phyloP scores from a whole-genome alignment of 53 echinoderm and acorn worm species.

The Holothuria leucospilota region DNA sequence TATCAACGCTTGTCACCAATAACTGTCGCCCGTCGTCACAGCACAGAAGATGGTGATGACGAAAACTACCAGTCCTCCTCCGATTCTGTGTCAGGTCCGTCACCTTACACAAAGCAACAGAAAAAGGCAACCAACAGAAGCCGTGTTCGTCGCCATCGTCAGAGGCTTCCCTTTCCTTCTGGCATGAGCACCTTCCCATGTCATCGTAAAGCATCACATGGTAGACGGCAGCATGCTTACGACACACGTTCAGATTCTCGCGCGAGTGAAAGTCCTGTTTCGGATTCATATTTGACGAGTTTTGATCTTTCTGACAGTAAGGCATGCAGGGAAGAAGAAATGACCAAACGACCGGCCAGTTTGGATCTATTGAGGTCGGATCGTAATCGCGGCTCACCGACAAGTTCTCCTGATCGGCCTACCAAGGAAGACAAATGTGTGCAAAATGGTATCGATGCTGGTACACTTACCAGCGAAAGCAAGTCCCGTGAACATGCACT shows the following conservation, averaged over 20 bases:
- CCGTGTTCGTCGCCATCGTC: conserved; percentile 28
- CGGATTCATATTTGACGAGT: conserved; percentile 43
- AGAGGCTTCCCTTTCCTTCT: conserved; percentile 36
- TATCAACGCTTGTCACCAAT: conserved; percentile 34
- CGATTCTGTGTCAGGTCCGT: conserved; percentile 30
- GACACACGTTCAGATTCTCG: conserved; percentile 42
- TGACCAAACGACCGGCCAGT: conserved; percentile 43
- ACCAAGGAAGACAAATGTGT: conserved; percentile 24
- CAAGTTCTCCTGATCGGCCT: conserved; percentile 59
- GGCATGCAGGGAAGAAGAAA: conserved; percentile 29
- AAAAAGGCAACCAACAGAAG: conserved; percentile 31
- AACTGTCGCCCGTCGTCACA: not conserved
- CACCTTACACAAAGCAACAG: conserved; percentile 26
- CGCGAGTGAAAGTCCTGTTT: conserved; percentile 51
- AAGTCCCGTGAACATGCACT: not conserved
- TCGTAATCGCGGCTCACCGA: conserved; percentile 52
- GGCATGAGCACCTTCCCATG: conserved; percentile 30
- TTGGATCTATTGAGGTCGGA: conserved; percentile 46
- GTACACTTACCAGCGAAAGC: not conserved
- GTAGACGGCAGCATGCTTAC: conserved; percentile 25
- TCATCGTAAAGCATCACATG: conserved; percentile 4
- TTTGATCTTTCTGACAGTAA: conserved; percentile 35
- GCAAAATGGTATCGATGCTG: conserved; percentile 21
- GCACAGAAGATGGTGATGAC: conserved; percentile 46
- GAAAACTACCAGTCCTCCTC: conserved; percentile 52